phyloP scores from a whole-genome alignment of 1,140 invertebrate genomes.

The Artemia franciscana region DNA sequence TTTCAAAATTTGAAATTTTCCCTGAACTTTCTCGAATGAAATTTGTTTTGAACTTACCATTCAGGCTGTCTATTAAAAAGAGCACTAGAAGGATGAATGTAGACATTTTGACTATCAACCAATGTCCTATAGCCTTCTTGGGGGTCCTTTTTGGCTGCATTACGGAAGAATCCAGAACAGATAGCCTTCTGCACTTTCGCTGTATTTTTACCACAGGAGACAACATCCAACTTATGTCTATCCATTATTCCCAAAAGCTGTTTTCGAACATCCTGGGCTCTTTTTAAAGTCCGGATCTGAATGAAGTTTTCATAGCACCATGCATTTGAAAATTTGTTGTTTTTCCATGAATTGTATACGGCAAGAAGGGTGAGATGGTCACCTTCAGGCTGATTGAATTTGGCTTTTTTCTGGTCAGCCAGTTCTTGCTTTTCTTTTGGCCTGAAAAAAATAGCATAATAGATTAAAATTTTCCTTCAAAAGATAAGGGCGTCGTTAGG shows the following conservation, averaged over 20 bases:
- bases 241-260: slow-evolving; percentile 96
- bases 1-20: too few relatives aligned
- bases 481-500: too few relatives aligned
- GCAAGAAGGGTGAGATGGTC: slow-evolving; percentile 94
- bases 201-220: slow-evolving; percentile 85
- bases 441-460: slow-evolving; percentile 19
- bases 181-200: slow-evolving; percentile 92
- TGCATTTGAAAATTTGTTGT: slow-evolving; percentile 94
- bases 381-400: slow-evolving; percentile 95
- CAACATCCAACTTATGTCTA: slow-evolving; percentile 88
- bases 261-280: slow-evolving; percentile 94
- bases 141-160: slow-evolving; percentile 96
- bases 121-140: slow-evolving; percentile 95
- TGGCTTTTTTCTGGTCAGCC: slow-evolving; percentile 96
- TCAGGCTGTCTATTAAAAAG: slow-evolving; percentile 95
- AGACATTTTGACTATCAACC: slow-evolving; percentile 93
- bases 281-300: slow-evolving; percentile 83
- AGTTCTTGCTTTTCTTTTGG: slow-evolving; percentile 91
- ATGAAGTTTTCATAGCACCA: slow-evolving; percentile 99
- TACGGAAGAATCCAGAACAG: slow-evolving; percentile 95
- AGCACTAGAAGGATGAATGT: slow-evolving; percentile 95
- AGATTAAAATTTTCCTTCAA: slow-evolving; percentile 3
- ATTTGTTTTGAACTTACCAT: slow-evolving; percentile 36
- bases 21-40: too few relatives aligned
- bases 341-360: slow-evolving; percentile 98